These are phyloP conservation scores for Eleginops maclovinus DNA, from an alignment of 2,113 vertebrate genomes.

Conservation along the genomic window DNA sequence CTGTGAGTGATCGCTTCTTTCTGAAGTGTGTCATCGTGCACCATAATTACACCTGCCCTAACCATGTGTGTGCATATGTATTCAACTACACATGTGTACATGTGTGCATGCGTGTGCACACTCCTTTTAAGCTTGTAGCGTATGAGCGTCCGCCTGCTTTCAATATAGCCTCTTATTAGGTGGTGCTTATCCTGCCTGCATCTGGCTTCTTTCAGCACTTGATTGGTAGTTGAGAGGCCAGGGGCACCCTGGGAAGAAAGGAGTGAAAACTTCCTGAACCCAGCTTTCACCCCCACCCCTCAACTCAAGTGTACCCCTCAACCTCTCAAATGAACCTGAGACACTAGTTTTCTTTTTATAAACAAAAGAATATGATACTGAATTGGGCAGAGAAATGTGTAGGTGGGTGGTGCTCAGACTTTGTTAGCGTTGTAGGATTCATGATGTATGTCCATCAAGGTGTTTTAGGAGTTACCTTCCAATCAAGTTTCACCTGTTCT, in stretches of 20 bases:
- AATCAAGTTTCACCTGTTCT: not conserved
- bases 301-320: conserved; percentile 33
- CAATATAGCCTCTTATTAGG: conserved; percentile 85
- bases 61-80: conserved; percentile 36
- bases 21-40: conserved; percentile 57
- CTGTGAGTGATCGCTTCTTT: conserved; percentile 43
- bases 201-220: conserved; percentile 84
- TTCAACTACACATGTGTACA: conserved; percentile 8
- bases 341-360: conserved; percentile 17
- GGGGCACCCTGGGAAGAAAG: conserved; percentile 71
- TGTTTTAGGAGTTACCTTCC: not conserved
- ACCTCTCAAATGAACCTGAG: conserved; percentile 29
- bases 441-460: not conserved
- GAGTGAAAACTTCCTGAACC: conserved; percentile 83
- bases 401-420: not conserved
- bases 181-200: conserved; percentile 82
- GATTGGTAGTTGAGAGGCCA: conserved; percentile 76
- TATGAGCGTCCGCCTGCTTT: conserved; percentile 79
- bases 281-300: conserved; percentile 50
- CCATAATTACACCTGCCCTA: conserved; percentile 65
- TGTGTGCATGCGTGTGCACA: conserved; percentile 14
- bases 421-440: not conserved
- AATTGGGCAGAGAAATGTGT: not conserved
- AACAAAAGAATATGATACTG: conserved; percentile 18
- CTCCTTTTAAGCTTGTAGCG: conserved; percentile 55